Evolutionary conservation across 2,113 vertebrate genomes (phyloP).

Genomic region (Phasianus colchicus): DNA sequence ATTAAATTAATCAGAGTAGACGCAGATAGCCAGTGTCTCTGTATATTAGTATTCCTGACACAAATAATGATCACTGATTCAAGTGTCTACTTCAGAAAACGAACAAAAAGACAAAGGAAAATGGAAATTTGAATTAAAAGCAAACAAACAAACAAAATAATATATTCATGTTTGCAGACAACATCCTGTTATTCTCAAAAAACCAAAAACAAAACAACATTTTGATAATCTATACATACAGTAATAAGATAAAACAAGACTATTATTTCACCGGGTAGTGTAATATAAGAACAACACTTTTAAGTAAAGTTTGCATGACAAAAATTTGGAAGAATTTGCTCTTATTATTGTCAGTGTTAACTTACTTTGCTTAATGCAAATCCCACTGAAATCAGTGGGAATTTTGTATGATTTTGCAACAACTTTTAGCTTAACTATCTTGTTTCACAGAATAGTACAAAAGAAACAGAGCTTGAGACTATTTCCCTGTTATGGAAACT

Average conservation of each 20-base stretch:
- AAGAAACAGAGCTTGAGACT: background rate
- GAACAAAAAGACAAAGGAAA: background rate
- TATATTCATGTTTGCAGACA: background rate
- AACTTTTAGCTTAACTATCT: background rate
- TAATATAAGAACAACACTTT: background rate
- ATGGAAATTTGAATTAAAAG: background rate
- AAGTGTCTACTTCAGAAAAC: background rate
- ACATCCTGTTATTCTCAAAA: background rate
- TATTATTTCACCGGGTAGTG: background rate
- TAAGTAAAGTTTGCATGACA: background rate
- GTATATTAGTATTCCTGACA: background rate
- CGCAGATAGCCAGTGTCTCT: accelerated
- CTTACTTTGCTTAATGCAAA: background rate
- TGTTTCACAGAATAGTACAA: background rate
- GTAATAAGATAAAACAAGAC: background rate
- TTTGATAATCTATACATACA: background rate
- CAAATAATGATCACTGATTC: background rate
- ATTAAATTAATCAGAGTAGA: background rate
- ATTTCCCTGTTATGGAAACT: background rate
- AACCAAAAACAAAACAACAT: background rate
- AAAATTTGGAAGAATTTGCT: background rate
- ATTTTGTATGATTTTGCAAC: background rate
- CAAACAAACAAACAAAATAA: no score
- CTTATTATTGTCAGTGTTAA: background rate
- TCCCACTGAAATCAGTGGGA: background rate